These are phyloP conservation scores for Tricholauxania praeusta DNA, from an alignment of 2,888 invertebrate species.

Conservation along the genomic window DNA sequence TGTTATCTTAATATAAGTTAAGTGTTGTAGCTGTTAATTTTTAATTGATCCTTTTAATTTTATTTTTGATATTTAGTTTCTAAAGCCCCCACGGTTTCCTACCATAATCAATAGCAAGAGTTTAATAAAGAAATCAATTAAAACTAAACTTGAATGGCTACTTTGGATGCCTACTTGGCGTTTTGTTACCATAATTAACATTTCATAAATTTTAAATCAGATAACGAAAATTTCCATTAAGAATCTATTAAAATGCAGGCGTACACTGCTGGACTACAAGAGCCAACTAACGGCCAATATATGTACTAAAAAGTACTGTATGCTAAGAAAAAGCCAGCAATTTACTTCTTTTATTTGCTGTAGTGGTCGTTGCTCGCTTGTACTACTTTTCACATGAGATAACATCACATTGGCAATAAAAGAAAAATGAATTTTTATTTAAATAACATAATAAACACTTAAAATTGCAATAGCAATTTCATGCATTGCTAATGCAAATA, in stretches of 20 bases:
- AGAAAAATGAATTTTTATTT: conserved; percentile 53
- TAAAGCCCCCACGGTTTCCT: too few species aligned
- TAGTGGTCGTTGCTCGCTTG: conserved; percentile 45
- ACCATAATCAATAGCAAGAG: too few species aligned
- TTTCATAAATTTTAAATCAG: conserved; percentile 59
- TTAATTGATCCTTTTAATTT: too few species aligned
- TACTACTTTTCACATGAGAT: conserved; percentile 58
- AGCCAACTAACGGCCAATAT: not conserved
- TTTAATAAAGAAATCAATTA: not conserved
- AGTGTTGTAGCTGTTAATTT: rapidly evolving
- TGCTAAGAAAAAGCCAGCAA: not conserved
- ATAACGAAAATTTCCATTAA: conserved; percentile 59
- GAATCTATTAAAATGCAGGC: conserved; percentile 60
- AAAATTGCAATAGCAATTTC: too few species aligned
- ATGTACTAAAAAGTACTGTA: not conserved
- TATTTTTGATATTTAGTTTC: too few species aligned
- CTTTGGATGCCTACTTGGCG: too few species aligned
- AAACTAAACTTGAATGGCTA: not conserved
- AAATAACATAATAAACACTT: not conserved
- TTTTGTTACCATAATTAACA: conserved; percentile 54
- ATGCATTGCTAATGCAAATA: too few species aligned
- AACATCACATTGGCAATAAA: conserved; percentile 56
- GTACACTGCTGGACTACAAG: not conserved
- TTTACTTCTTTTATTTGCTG: too few species aligned
- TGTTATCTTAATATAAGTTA: too few species aligned